Conservation (phyloP, 2,797 vertebrate genomes). For the Notoglanidium macrostoma region DNA sequence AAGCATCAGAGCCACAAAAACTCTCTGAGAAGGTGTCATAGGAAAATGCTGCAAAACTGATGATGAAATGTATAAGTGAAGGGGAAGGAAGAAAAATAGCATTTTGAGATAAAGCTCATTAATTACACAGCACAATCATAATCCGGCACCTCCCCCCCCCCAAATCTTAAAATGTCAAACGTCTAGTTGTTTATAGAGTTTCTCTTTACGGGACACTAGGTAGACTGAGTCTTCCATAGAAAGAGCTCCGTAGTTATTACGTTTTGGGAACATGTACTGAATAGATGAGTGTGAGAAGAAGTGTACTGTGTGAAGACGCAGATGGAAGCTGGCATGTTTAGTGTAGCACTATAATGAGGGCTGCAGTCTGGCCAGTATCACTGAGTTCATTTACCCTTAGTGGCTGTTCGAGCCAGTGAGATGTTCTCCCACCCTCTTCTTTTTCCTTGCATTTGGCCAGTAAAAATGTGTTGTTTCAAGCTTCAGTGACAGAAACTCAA, state of each 20-base stretch:
- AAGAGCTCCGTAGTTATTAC: not conserved
- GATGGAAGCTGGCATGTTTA: constrained; percentile 41
- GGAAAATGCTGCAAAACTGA: constrained; percentile 63
- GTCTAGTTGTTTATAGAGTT: constrained; percentile 28
- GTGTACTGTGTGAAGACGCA: constrained; percentile 32
- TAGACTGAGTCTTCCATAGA: constrained; percentile 12
- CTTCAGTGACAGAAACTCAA: constrained; percentile 69
- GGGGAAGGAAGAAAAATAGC: constrained; percentile 51
- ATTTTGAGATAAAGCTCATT: constrained; percentile 32
- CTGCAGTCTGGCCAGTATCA: constrained; percentile 45
- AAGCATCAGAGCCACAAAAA: constrained; percentile 70
- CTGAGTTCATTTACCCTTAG: constrained; percentile 56
- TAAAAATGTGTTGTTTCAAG: constrained; percentile 68
- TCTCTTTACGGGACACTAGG: not conserved
- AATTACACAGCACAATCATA: constrained; percentile 28
- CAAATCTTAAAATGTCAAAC: constrained; percentile 5
- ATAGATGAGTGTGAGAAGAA: constrained; percentile 32
- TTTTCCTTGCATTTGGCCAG: constrained; percentile 32
- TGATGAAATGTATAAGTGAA: constrained; percentile 65
- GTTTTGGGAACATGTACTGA: constrained; percentile 4
- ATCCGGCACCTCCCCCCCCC: not conserved
- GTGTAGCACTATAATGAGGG: constrained; percentile 35
- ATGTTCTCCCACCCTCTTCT: constrained; percentile 40
- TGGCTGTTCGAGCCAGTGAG: constrained; percentile 36
- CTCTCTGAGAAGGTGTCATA: constrained; percentile 39